A percentile compares a stretch with the other conserved stretches of the same genome.
Conservation (phyloP, 2,797 vertebrate genomes). For the Amblyopsis hoosieri region DNA sequence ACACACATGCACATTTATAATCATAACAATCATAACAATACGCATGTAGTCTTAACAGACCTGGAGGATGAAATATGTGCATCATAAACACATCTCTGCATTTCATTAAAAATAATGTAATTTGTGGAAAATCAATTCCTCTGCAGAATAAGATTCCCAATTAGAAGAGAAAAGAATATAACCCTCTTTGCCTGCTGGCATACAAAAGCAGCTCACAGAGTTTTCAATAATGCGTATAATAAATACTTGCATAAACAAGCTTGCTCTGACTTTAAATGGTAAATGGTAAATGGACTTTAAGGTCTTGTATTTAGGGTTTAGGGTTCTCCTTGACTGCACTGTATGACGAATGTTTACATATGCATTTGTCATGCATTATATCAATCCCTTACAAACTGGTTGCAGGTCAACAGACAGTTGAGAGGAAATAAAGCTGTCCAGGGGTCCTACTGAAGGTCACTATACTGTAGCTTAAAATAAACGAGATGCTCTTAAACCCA, state of each 20-base stretch:
- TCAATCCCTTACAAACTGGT: no score
- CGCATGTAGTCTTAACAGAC: constrained; percentile 19
- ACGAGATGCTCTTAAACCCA: no score
- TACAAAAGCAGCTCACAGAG: constrained; percentile 24
- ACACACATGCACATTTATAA: background rate
- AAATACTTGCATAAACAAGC: constrained; percentile 13
- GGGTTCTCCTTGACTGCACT: no score
- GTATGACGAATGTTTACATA: no score
- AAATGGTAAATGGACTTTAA: constrained; percentile 1
- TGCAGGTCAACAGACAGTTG: no score
- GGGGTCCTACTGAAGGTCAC: no score
- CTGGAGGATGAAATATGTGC: constrained; percentile 30
- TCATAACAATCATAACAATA: background rate
- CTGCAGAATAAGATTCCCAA: constrained; percentile 3
- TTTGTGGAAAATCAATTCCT: constrained; percentile 41
- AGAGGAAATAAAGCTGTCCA: no score
- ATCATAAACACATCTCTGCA: constrained; percentile 31
- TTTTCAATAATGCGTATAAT: constrained; percentile 38
- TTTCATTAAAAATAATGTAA: constrained; percentile 49
- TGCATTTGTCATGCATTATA: no score
- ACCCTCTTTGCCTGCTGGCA: constrained; percentile 30
- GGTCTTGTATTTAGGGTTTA: constrained; percentile 16
- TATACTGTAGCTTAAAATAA: no score
- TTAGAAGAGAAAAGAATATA: constrained; percentile 40
- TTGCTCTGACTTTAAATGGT: constrained; percentile 7